Evolutionary conservation across 1,140 invertebrate species (phyloP), one percentile per base, ranked within the genome.

Genomic region (Eupeodes corollae): DNA sequence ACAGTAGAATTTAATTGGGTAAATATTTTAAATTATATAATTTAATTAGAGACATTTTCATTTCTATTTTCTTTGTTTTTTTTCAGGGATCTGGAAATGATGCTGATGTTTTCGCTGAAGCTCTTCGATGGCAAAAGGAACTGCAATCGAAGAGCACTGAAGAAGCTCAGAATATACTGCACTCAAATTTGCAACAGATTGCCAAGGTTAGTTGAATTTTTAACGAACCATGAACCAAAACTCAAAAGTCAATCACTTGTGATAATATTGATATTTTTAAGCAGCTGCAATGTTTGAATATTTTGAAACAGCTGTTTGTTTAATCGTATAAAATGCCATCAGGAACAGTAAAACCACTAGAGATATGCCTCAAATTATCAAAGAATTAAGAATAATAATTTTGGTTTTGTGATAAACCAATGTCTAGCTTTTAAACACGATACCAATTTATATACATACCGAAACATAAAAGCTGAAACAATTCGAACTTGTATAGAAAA

Each of bases 131-230:
- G 57, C 60, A 59, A 48, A 56, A 54, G 43, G 56, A 61, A 50
- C 47, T 61, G 41, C 61, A 62, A 53, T 51, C 51, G 13, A 62
- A 58, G 52, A 64, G 55, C 40, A 55, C 56, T 13, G 56, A 56
- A 21, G 59, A 62, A 51, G 58, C 60, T 52, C 58, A 64, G 41
- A 51, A 53, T 48, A 59, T 62, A 52, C 40, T 64, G 40, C 53
- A 52, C 39, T 56, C 48, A 32, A 64, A 64, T 56, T 59, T 64
- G 31, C 55, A 63, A 50, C 59, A 61, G 52, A 63, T 63, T 49
- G 54, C 61, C 33, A 59, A 57, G 54, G 61, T 61, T 12, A 51
- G 55, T 26, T 26, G 8, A 26, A 5, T 26, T 26, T 49, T 2
- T 33, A 1, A 26, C 18, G 12, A 5, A 37, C 35, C 13, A 37